Conservation (phyloP, 2,113 vertebrate genomes). For the Psittacara wagleri region DNA sequence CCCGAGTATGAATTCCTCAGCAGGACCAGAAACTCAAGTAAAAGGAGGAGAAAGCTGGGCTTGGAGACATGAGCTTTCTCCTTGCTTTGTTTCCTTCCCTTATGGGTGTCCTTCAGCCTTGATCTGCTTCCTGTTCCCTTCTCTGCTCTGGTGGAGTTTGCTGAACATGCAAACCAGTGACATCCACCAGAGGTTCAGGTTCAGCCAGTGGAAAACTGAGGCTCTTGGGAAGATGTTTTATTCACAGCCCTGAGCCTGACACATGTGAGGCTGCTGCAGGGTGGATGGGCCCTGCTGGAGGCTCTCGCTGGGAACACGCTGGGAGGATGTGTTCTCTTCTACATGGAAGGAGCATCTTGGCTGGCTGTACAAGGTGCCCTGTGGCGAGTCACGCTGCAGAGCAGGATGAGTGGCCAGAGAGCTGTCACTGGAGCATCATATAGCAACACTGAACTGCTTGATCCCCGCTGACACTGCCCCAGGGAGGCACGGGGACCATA, state of each 20-base stretch:
- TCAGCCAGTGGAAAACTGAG: background rate
- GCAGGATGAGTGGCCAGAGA: background rate
- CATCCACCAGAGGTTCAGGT: background rate
- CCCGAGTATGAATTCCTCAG: background rate
- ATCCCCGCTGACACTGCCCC: no score
- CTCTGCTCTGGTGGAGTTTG: background rate
- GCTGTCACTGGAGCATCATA: background rate
- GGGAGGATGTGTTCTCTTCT: background rate
- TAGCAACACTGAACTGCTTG: background rate
- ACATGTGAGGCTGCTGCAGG: background rate
- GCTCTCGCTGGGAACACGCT: fast-evolving
- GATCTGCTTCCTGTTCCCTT: background rate
- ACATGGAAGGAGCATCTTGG: background rate
- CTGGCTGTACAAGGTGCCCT: background rate
- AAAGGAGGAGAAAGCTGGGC: background rate
- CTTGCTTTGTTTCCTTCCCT: background rate
- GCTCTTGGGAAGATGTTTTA: background rate
- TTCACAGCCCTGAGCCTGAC: background rate
- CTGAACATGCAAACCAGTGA: fast-evolving
- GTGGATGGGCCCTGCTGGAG: background rate
- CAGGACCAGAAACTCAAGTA: background rate
- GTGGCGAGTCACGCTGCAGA: background rate
- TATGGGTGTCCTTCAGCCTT: background rate
- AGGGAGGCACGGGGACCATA: background rate
- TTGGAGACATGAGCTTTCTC: background rate